Conservation (phyloP, 2,888 invertebrate species). For the Patella pellucida region DNA sequence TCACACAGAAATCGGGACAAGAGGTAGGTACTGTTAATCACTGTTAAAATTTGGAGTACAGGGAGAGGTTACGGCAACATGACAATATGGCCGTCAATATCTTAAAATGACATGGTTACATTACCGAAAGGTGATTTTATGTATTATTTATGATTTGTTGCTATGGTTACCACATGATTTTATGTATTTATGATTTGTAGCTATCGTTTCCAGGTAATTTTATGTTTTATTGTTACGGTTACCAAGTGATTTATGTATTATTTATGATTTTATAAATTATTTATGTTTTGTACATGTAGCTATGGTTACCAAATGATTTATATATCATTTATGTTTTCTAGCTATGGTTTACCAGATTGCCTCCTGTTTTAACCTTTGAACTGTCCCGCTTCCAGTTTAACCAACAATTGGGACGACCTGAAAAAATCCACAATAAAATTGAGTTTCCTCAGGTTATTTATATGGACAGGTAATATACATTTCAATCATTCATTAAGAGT, state of each 20-base stretch:
- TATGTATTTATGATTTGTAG: too few relatives aligned
- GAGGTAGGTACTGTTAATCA: constrained; percentile 54
- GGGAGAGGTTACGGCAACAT: too few relatives aligned
- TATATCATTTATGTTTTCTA: constrained; percentile 42
- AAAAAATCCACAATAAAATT: constrained; percentile 73
- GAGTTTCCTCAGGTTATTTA: constrained; percentile 72
- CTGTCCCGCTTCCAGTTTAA: constrained; percentile 73
- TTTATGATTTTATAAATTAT: not conserved
- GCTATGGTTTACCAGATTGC: constrained; percentile 72
- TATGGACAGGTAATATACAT: constrained; percentile 69
- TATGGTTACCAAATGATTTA: not conserved
- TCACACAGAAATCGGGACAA: constrained; percentile 68
- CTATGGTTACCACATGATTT: too few relatives aligned
- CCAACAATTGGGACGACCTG: constrained; percentile 70
- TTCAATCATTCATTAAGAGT: too few relatives aligned
- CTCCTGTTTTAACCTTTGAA: constrained; percentile 72
- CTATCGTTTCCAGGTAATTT: too few relatives aligned
- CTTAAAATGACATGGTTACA: too few relatives aligned
- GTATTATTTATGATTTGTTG: too few relatives aligned
- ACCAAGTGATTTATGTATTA: not conserved
- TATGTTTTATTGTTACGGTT: not conserved
- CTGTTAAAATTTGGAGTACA: too few relatives aligned
- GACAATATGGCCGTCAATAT: too few relatives aligned
- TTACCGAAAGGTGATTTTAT: too few relatives aligned
- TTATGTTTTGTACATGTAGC: too few relatives aligned